phyloP scores from a whole-genome alignment of 2,888 invertebrate genomes.

The Steinernema carpocapsae region DNA sequence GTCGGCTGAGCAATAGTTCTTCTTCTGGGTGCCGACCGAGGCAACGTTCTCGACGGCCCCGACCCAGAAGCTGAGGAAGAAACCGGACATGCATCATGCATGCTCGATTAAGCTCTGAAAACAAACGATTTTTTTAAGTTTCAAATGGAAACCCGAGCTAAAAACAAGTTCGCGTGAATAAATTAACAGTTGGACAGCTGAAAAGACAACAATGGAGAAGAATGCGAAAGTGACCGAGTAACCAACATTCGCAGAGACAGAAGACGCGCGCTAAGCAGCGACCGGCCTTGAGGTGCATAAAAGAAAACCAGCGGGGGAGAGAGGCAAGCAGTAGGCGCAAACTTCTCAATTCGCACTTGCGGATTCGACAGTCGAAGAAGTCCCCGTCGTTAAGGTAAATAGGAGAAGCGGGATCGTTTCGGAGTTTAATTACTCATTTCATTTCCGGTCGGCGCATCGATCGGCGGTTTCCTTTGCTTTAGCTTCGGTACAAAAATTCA shows the following conservation, averaged over 20 bases:
- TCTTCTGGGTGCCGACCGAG: neutral
- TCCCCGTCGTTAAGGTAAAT: neutral
- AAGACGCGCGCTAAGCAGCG: neutral
- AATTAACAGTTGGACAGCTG: too few species aligned
- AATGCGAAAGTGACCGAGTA: neutral
- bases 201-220: too few species aligned
- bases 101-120: neutral
- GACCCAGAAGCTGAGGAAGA: neutral
- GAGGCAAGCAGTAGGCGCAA: neutral
- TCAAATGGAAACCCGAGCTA: neutral
- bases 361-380: neutral
- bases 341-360: neutral
- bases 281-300: neutral
- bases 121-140: neutral
- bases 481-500: too few species aligned
- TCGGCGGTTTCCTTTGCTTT: too few species aligned
- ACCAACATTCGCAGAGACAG: neutral
- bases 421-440: constrained; percentile 22
- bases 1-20: constrained; percentile 15
- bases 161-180: neutral
- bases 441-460: neutral
- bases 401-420: neutral
- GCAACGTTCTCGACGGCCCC: neutral
- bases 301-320: neutral
- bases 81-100: constrained; percentile 25